These are phyloP conservation scores for Drosophila arizonae DNA, from an alignment of 1,140 invertebrate genomes.

Conservation along the genomic window DNA sequence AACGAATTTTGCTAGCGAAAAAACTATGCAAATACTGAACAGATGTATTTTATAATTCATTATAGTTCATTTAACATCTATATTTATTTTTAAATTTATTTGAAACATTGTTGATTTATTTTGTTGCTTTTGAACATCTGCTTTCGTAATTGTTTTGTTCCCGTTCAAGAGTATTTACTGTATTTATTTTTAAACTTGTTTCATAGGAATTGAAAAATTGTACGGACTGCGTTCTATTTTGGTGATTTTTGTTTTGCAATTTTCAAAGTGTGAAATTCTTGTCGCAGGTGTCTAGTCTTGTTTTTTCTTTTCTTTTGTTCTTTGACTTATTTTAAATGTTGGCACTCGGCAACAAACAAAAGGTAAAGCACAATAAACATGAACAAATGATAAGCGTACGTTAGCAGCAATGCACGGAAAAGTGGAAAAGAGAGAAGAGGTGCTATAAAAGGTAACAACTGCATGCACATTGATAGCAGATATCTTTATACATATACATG, in stretches of 20 bases:
- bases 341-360: constrained; percentile 69
- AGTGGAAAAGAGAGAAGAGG: background rate
- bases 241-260: constrained; percentile 37
- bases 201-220: constrained; percentile 50
- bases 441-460: constrained; percentile 1
- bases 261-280: constrained; percentile 72
- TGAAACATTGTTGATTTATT: background rate
- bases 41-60: too few relatives aligned
- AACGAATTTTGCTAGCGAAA: background rate
- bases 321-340: constrained; percentile 1
- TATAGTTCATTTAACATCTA: too few relatives aligned
- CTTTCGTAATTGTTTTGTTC: background rate
- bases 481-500: constrained; percentile 15
- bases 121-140: background rate
- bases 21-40: too few relatives aligned
- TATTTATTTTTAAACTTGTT: constrained; percentile 52
- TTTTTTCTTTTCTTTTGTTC: constrained; percentile 2
- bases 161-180: constrained; percentile 21
- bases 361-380: constrained; percentile 43
- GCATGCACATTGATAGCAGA: constrained; percentile 55
- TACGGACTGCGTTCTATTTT: constrained; percentile 65
- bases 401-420: constrained; percentile 1
- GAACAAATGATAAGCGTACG: constrained; percentile 49
- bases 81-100: too few relatives aligned
- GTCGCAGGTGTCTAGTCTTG: constrained; percentile 63